Evolutionary conservation across 2,888 invertebrate genomes (phyloP), one percentile per base, ranked within the genome.

Genomic region (Phengaris arion): DNA sequence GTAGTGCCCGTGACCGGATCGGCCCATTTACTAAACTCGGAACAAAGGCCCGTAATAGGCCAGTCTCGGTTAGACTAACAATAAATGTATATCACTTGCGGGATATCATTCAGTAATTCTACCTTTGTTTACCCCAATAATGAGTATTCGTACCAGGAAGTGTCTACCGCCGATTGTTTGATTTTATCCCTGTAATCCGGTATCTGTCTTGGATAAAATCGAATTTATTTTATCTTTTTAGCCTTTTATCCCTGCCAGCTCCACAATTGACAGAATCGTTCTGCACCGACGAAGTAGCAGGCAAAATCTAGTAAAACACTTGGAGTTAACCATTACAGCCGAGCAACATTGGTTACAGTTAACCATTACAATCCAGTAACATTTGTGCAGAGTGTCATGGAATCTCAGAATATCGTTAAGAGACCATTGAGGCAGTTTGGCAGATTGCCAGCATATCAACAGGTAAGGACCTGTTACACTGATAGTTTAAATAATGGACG

Each of bases 401-500:
- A 72, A 45, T 72, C 72, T 72, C 54, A 72, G 72, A 72, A 72
- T 72, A 72, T 52, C 72, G 48, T 72, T 72, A 72, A 35, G 72
- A 12, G 72, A 12, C 72, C 72, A 72, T 54, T 35, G 72, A 10
- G 72, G 72, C 54, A 52, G 72, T 72, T 72, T 72, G 72, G 72
- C 72, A 54, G 72, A 54, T 72, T 54, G 72, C 72, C 72, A 72
- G 72, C 72, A 35, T 54, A 72, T 72, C 72, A 72, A 72, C 72
- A 72, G 72, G 72, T 72, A 45, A 48, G 52, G 54, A 52, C 72
- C 52, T 35, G 72, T 52, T 72, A 72, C 72, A 45, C 35, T 64
- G 64, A 64, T 64, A 64, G 64, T 64, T 64, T 64, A 45, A 64
- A 64, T 64, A 59, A 59, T 59, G 59, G 64, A 64, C 12, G 64